phyloP scores from a whole-genome alignment of 2,113 vertebrate species.

The Ramphastos sulfuratus region DNA sequence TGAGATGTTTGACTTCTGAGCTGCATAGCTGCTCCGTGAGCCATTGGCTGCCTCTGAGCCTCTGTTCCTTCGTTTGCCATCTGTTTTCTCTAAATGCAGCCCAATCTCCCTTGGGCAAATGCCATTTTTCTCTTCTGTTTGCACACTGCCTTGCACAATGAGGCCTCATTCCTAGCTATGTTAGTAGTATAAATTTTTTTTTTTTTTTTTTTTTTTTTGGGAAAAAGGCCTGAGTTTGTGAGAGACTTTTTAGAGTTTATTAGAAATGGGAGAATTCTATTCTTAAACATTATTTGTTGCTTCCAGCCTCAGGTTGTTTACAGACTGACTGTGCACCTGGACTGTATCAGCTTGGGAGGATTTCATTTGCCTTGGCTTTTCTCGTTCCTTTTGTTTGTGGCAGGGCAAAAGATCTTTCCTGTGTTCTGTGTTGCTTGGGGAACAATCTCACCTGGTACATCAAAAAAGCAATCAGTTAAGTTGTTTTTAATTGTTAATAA shows the following conservation, averaged over 20 bases:
- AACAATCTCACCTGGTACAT: neutral
- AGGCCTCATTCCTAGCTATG: neutral
- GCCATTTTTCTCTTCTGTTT: neutral
- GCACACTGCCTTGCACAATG: neutral
- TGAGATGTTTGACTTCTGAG: conserved; percentile 4
- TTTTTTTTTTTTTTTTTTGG: neutral
- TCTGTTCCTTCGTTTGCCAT: conserved; percentile 28
- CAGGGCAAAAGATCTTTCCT: neutral
- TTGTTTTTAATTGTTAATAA: neutral
- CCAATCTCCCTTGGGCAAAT: neutral
- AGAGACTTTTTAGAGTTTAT: neutral
- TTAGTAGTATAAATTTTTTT: neutral
- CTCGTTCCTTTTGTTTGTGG: neutral
- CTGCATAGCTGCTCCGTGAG: neutral
- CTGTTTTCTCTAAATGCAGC: conserved; percentile 32
- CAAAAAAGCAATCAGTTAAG: neutral
- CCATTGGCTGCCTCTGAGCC: neutral
- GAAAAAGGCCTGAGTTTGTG: neutral
- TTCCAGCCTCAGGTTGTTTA: neutral
- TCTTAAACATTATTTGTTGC: neutral
- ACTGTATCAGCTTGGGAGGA: neutral
- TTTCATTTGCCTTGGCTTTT: neutral
- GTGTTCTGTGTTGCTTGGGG: neutral
- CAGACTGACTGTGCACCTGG: neutral
- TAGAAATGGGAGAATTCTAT: neutral